Conservation (phyloP, 2,113 vertebrate species). For the Struthidea cinerea region DNA sequence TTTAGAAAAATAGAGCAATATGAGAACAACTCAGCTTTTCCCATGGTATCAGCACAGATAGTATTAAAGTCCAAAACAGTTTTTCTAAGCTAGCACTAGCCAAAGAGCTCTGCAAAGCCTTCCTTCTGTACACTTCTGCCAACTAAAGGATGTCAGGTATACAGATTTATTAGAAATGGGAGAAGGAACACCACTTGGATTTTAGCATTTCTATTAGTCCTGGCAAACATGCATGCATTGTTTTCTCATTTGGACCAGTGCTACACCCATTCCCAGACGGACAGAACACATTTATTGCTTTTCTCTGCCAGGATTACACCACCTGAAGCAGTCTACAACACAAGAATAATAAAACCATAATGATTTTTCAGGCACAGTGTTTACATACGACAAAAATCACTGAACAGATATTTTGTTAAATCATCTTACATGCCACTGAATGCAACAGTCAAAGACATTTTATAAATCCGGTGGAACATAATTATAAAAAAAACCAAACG, state of each 20-base stretch:
- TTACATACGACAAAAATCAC: background rate
- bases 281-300: background rate
- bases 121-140: background rate
- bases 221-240: background rate
- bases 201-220: background rate
- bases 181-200: background rate
- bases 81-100: background rate
- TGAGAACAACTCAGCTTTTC: background rate
- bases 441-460: background rate
- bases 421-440: background rate
- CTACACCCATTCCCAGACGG: slow-evolving; percentile 11
- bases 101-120: background rate
- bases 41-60: background rate
- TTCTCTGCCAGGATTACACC: background rate
- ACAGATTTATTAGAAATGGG: background rate
- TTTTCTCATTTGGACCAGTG: background rate
- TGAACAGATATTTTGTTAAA: background rate
- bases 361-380: background rate
- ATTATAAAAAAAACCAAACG: background rate
- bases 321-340: background rate
- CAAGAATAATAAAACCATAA: background rate
- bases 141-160: background rate
- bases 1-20: slow-evolving; percentile 25
- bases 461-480: background rate
- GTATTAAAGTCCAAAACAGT: background rate